Evolutionary conservation across 2,797 vertebrate genomes (phyloP).

Genomic region (Crocodylus rhombifer): DNA sequence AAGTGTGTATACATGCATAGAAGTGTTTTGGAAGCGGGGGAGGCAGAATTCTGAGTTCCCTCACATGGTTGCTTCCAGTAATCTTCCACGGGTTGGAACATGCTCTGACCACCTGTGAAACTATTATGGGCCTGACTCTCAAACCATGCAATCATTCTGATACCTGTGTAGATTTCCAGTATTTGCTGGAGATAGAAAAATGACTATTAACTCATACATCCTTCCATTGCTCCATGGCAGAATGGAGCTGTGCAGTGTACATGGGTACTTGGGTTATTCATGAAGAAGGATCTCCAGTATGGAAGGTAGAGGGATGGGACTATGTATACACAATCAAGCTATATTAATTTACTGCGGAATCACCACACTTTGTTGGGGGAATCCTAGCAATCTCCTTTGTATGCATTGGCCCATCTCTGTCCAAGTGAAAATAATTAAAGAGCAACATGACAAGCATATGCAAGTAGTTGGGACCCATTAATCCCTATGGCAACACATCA

Average conservation of each 20-base stretch:
- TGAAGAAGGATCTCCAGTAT: no score
- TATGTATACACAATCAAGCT: background rate
- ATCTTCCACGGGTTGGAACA: rapidly evolving
- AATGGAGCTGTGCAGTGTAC: background rate
- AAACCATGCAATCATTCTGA: background rate
- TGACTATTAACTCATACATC: background rate
- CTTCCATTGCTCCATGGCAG: background rate
- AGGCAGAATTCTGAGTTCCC: background rate
- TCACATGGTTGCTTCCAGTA: background rate
- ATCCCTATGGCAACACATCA: background rate
- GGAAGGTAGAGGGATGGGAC: background rate
- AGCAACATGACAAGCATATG: background rate
- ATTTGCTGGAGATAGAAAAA: rapidly evolving
- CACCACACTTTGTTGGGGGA: background rate
- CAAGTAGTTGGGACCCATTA: background rate
- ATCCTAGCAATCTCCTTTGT: background rate
- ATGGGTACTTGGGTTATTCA: no score
- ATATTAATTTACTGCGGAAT: background rate
- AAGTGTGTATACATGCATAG: background rate
- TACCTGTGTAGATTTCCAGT: background rate
- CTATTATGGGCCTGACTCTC: background rate
- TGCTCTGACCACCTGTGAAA: background rate
- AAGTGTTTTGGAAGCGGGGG: background rate
- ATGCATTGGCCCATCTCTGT: background rate
- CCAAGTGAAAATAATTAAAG: background rate